Base-by-base conservation (phyloP, 2,888 invertebrate genomes). In the Exephanes ischioxanthus region DNA sequence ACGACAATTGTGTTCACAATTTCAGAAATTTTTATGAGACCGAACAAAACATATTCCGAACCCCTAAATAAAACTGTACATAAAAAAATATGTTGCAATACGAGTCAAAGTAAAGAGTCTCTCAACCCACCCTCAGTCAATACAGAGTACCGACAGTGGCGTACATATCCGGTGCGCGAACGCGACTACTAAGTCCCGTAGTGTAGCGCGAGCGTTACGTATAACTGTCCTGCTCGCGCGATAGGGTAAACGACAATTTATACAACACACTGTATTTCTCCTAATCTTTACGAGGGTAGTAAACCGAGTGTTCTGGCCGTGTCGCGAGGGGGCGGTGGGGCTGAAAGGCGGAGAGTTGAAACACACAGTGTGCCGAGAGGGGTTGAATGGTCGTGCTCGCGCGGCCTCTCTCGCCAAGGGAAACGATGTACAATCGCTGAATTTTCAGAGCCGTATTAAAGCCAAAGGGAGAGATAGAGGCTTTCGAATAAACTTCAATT, bases 231-330 rank as follows among this genome's bases (percentile, higher is more conserved):
- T 37, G 71, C 67, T 51, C 58, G 72, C 45, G 53, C 68, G 83
- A 85, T 85, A 83, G 76, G 79, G 76, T 61, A 76, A 83, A 85
- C 83, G 85, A 85, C 85, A 85, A 85, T 83, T 85, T 85, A 85
- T 85, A 80, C 83, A 85, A 83, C 83, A 83, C 85, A 80, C 85
- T 77, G 85, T 77, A 80, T 85, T 85, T 83, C 85, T 72, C 85
- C 80, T 85, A 85, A 85, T 85, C 85, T 85, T 85, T 85, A 85
- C 83, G 85, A 85, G 80, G 83, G 83, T 63, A 83, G 85, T 83
- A 85, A 83, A 85, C 79, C 83, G 85, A 76, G 76, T 83, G 80
- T 83, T 77, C 83, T 71, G 71, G 85, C 48, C 45, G 72, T 73
- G 77, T 67, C 55, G 45, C 51, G 41, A 63, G 68, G 51, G 37